Conservation (phyloP, 2,113 vertebrate species). For the Eira barbara region DNA sequence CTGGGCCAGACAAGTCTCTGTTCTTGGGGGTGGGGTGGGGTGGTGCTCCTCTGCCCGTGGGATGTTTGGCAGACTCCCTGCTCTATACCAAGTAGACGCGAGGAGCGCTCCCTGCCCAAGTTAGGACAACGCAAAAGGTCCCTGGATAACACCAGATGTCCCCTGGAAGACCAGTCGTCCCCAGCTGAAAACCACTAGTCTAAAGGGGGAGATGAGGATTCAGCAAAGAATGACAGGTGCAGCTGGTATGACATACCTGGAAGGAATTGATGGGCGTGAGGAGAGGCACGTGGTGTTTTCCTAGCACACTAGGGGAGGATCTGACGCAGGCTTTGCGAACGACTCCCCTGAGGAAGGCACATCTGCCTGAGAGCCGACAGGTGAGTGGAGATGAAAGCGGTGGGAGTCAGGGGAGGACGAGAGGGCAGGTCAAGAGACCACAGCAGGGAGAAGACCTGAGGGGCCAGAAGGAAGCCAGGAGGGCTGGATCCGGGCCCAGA, state of each 20-base stretch:
- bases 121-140: neutral
- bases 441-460: neutral
- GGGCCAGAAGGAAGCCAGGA: neutral
- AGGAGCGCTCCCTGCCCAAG: too few relatives aligned
- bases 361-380: neutral
- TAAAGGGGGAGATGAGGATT: neutral
- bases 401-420: neutral
- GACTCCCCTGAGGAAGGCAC: neutral
- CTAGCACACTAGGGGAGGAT: neutral
- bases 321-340: rapidly evolving
- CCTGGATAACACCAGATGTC: neutral
- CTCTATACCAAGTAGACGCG: neutral
- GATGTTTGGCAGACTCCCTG: neutral
- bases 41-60: rapidly evolving
- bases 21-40: neutral
- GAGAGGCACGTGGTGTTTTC: rapidly evolving
- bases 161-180: rapidly evolving
- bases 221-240: rapidly evolving
- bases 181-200: neutral
- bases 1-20: neutral
- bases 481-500: neutral
- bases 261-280: rapidly evolving
- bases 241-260: rapidly evolving
- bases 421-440: neutral
- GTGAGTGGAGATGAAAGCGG: too few relatives aligned